Evolutionary conservation across 1,140 invertebrate genomes (phyloP).

Genomic region (Saxidomus purpurata): DNA sequence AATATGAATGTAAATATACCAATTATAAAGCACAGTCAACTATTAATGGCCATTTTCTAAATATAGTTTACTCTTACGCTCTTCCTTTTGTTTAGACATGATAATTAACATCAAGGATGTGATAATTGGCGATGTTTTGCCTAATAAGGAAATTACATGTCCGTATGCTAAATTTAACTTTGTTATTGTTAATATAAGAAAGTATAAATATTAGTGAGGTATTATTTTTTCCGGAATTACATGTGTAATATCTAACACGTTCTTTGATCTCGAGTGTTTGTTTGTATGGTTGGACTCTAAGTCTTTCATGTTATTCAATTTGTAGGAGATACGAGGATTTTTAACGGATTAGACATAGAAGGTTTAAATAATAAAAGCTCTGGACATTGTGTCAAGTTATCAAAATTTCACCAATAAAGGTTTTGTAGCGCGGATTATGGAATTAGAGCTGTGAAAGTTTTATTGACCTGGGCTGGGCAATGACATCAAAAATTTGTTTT

Average conservation of each 20-base stretch:
- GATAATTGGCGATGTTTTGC: neutral
- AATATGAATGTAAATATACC: too few species aligned
- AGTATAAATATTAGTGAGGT: neutral
- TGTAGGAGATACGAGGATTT: slow-evolving; percentile 22
- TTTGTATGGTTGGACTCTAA: neutral
- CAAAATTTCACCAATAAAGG: slow-evolving; percentile 5
- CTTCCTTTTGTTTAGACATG: too few species aligned
- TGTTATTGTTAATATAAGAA: neutral
- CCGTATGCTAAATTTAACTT: neutral
- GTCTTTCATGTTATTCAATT: slow-evolving; percentile 19
- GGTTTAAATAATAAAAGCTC: neutral
- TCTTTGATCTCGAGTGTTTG: slow-evolving; percentile 28
- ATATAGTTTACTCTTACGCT: too few species aligned
- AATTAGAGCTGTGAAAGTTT: slow-evolving; percentile 28
- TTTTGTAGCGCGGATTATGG: slow-evolving; percentile 30
- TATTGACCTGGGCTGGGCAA: slow-evolving; percentile 3
- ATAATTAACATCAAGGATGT: too few species aligned
- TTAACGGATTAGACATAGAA: slow-evolving; percentile 13
- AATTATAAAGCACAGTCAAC: too few species aligned
- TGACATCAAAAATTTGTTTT: slow-evolving; percentile 15
- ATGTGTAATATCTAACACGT: neutral
- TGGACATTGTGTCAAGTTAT: slow-evolving; percentile 31
- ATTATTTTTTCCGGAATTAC: slow-evolving; percentile 7
- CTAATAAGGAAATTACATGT: neutral
- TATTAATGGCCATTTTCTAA: too few species aligned